Evolutionary conservation across 2,888 invertebrate species (phyloP).

Genomic region (Noctua pronuba): DNA sequence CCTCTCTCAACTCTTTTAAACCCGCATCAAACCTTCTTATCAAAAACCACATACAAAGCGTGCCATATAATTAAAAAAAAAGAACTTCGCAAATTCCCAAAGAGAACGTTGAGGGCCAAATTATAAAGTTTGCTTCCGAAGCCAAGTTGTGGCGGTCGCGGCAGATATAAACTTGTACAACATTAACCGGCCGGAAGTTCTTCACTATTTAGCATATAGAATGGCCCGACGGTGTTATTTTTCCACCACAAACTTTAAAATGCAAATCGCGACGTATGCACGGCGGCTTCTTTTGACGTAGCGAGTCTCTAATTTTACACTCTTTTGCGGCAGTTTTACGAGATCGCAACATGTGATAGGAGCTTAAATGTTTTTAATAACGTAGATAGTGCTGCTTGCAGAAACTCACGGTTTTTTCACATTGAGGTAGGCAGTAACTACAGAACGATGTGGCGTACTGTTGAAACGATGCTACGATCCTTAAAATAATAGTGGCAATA

Average conservation of each 20-base stretch:
- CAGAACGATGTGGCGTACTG: background rate
- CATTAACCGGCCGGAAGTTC: conserved; percentile 75
- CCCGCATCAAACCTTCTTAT: conserved; percentile 22
- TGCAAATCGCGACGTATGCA: conserved; percentile 78
- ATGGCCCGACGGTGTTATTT: conserved; percentile 76
- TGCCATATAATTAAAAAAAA: conserved; percentile 42
- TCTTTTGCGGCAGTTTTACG: conserved; percentile 50
- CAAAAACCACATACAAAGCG: conserved; percentile 37
- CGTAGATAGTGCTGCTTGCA: background rate
- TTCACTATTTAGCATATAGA: conserved; percentile 81
- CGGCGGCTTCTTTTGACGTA: conserved; percentile 72
- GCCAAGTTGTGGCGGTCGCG: conserved; percentile 59
- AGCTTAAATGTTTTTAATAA: conserved; percentile 41
- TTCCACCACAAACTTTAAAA: conserved; percentile 80
- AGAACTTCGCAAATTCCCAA: conserved; percentile 46
- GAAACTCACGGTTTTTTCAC: background rate
- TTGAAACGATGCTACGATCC: background rate
- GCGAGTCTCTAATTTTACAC: conserved; percentile 66
- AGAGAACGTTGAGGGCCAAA: conserved; percentile 51
- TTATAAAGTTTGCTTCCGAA: conserved; percentile 59
- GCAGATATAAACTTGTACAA: conserved; percentile 76
- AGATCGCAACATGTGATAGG: conserved; percentile 46
- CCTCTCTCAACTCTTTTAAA: conserved; percentile 15
- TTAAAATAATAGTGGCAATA: no score
- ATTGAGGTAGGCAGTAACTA: background rate